Percentiles rank a stretch among this genome's conserved stretches.
phyloP scores from a whole-genome alignment of 2,888 invertebrate species.

The Myathropa florea region DNA sequence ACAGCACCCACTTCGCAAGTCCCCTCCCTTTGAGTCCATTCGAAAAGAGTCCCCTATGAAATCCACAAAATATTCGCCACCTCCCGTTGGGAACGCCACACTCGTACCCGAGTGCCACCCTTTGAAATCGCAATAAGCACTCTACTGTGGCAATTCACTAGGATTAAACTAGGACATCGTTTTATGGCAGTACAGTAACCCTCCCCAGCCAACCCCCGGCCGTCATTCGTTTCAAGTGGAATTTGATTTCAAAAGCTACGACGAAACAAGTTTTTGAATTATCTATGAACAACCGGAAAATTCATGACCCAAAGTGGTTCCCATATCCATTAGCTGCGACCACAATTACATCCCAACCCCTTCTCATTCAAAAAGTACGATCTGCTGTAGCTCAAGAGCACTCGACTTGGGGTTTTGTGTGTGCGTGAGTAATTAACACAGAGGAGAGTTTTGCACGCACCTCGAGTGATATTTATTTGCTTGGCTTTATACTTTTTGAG shows the following conservation, averaged over 20 bases:
- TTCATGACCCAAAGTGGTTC: constrained; percentile 49
- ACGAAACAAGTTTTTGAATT: constrained; percentile 53
- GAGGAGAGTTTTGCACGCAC: background rate
- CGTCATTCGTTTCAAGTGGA: constrained; percentile 26
- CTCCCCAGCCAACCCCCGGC: background rate
- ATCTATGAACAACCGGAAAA: constrained; percentile 48
- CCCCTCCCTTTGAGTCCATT: too few species aligned
- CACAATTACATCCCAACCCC: constrained; percentile 44
- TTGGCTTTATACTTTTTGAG: constrained; percentile 33
- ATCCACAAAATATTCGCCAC: constrained; percentile 10
- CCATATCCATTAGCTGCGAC: constrained; percentile 49
- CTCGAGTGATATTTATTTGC: constrained; percentile 28
- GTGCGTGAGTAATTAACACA: constrained; percentile 26
- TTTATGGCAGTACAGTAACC: constrained; percentile 16
- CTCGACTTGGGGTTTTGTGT: constrained; percentile 1
- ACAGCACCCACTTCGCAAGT: background rate
- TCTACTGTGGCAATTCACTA: constrained; percentile 41
- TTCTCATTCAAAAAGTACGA: background rate
- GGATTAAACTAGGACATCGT: constrained; percentile 53
- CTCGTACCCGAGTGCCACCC: background rate
- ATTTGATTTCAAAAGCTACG: constrained; percentile 46
- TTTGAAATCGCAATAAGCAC: constrained; percentile 6
- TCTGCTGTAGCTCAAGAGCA: background rate
- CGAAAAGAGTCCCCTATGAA: background rate
- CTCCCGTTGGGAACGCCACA: background rate